Evolutionary conservation across 2,888 invertebrate species (phyloP).

Genomic region (Thecophora atra): DNA sequence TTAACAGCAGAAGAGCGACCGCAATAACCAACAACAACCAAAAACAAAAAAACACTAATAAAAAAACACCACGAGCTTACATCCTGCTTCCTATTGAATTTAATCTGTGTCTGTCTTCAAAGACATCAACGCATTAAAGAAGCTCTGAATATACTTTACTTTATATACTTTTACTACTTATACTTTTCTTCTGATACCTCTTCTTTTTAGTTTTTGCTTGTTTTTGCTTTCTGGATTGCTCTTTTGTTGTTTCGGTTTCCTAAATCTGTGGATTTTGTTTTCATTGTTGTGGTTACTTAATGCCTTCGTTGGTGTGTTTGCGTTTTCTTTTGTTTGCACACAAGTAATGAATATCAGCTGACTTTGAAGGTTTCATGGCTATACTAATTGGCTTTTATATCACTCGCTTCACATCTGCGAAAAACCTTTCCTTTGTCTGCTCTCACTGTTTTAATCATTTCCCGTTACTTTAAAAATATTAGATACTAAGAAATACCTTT

Average conservation of each 20-base stretch:
- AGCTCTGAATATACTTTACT: neutral
- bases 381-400: no score
- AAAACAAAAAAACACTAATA: neutral
- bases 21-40: neutral
- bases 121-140: slow-evolving; percentile 17
- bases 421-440: no score
- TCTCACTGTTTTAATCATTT: no score
- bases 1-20: neutral
- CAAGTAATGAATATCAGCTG: no score
- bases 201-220: no score
- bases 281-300: neutral
- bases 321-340: no score
- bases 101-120: slow-evolving; percentile 38
- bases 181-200: neutral
- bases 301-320: no score
- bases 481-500: no score
- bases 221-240: neutral
- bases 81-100: slow-evolving; percentile 38
- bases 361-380: no score
- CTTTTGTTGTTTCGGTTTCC: neutral
- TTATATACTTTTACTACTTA: neutral
- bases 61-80: slow-evolving; percentile 38
- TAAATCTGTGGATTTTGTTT: no score
- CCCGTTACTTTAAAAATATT: no score
- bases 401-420: no score